Evolutionary conservation across 1,140 invertebrate species (phyloP).

Genomic region (Choristoneura fumiferana): DNA sequence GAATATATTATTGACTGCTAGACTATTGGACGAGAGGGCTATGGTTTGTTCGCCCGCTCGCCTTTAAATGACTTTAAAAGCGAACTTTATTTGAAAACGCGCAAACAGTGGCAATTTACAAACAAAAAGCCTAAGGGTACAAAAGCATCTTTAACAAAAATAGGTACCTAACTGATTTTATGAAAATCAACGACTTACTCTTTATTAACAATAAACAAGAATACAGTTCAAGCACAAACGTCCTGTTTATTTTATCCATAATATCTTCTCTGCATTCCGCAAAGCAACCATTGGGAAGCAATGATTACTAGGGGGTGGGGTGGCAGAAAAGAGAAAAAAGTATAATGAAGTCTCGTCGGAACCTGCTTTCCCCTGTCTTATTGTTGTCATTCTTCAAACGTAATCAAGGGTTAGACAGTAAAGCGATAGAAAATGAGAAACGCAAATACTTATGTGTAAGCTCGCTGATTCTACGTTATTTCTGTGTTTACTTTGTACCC

Average conservation of each 20-base stretch:
- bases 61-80: no score
- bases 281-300: conserved; percentile 34
- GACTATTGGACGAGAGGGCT: no score
- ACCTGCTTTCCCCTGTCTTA: conserved; percentile 27
- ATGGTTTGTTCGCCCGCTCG: no score
- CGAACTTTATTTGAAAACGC: no score
- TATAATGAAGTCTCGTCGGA: conserved; percentile 40
- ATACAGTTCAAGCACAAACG: background rate
- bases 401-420: conserved; percentile 40
- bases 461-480: background rate
- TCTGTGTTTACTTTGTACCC: conserved; percentile 7
- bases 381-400: conserved; percentile 45
- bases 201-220: no score
- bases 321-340: conserved; percentile 36
- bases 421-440: conserved; percentile 28
- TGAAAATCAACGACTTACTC: no score
- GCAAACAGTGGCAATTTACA: no score
- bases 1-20: no score
- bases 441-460: conserved; percentile 17
- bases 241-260: background rate
- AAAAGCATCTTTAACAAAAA: no score
- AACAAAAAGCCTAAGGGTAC: no score
- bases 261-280: conserved; percentile 22
- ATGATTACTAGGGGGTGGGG: conserved; percentile 36
- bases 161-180: no score